These are phyloP conservation scores for Thermophis baileyi DNA, from an alignment of 2,113 vertebrate species.

Conservation along the genomic window DNA sequence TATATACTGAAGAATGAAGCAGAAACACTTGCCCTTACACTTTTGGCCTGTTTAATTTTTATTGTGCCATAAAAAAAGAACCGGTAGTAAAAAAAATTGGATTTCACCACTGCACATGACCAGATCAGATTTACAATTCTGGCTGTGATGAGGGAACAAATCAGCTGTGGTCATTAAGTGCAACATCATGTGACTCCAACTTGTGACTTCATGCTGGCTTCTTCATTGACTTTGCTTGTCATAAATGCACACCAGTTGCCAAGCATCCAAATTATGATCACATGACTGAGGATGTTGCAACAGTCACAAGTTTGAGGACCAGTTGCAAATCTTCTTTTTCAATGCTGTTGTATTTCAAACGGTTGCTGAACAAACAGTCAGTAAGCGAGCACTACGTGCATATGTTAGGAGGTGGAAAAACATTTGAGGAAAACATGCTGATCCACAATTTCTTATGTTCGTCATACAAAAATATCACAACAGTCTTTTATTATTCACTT, in stretches of 20 bases:
- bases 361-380: not conserved
- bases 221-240: not conserved
- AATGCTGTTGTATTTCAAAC: not conserved
- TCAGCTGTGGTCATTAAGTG: not conserved
- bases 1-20: constrained; percentile 22
- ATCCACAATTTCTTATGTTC: not conserved
- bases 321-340: not conserved
- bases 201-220: not conserved
- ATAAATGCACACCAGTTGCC: not conserved
- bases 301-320: not conserved
- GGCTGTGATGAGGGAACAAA: not conserved
- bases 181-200: not conserved
- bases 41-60: not conserved
- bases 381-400: not conserved
- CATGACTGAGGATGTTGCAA: not conserved
- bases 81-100: too few relatives aligned
- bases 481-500: not conserved
- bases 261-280: not conserved
- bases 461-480: not conserved
- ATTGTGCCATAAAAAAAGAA: not conserved
- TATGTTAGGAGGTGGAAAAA: not conserved
- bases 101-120: too few relatives aligned
- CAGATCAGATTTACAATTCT: not conserved
- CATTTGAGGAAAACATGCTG: not conserved
- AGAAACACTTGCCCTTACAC: not conserved